Base-by-base conservation (phyloP, 2,888 invertebrate species). In the Mimas tiliae region DNA sequence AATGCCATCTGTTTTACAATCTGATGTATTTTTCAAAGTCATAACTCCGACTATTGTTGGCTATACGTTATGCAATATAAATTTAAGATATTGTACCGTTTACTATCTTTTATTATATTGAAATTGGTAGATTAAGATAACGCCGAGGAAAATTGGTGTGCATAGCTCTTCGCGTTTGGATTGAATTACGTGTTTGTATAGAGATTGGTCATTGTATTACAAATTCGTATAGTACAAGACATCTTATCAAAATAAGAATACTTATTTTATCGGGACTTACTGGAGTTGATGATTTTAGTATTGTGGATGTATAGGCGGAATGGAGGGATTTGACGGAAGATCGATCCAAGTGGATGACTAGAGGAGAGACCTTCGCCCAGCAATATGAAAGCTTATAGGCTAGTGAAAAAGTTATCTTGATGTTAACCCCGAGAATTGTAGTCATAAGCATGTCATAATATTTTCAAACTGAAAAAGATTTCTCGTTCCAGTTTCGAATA, bases 91-190 rank as follows among this genome's bases (percentile, higher is more conserved):
- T 77, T 78, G 78, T 75, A 77, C 79, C 76, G 71, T 74, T 74
- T 73, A 52, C 67, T 72, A 77, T 80, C 72, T 76, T 77, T 80
- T 78, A 77, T 81, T 77, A 79, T 76, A 85, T 80, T 80, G 79
- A 81, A 83, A 84, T 87, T 82, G 76, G 78, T 70, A 85, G 88
- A 88, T 88, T 78, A 70, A 88, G 88, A 88, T 88, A 84, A 74
- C 74, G 76, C 71, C 75, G 72, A 73, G 67, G 72, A 74, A 80
- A 76, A 79, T 79, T 72, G 77, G 76, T 81, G 79, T 74, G 73
- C 68, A 74, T 73, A 77, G 77, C 77, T 76, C 67, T 72, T 71
- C 73, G 67, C 12, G 34, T 70, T 63, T 74, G 68, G 73, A 67
- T 65, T 73, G 64, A 71, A 75, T 75, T 79, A 76, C 70, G 70